Conservation (phyloP, 2,888 invertebrate genomes). For the Himalopsyche kuldschensis region DNA sequence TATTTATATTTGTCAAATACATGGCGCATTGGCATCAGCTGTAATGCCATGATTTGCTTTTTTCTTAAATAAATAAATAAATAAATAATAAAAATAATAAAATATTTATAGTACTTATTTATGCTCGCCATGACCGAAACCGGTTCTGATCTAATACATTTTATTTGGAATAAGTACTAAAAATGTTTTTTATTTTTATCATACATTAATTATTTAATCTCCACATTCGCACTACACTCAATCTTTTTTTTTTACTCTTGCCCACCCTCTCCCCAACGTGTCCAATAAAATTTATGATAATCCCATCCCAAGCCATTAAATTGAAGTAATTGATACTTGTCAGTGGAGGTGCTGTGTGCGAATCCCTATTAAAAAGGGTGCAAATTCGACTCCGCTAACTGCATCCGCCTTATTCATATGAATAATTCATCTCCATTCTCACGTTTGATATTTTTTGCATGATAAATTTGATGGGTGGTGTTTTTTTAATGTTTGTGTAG, state of each 20-base stretch:
- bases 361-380: background rate
- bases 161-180: too few relatives aligned
- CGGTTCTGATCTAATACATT: too few relatives aligned
- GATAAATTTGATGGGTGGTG: too few relatives aligned
- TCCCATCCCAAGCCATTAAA: background rate
- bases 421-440: background rate
- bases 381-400: background rate
- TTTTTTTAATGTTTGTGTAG: too few relatives aligned
- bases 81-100: too few relatives aligned
- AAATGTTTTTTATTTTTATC: too few relatives aligned
- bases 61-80: too few relatives aligned
- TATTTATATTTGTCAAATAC: too few relatives aligned
- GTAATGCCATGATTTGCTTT: too few relatives aligned
- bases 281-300: background rate
- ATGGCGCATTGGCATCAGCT: too few relatives aligned
- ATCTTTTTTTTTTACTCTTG: background rate
- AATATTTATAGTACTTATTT: too few relatives aligned
- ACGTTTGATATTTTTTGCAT: background rate
- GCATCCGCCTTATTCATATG: background rate
- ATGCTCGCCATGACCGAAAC: too few relatives aligned
- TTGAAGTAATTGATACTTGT: background rate
- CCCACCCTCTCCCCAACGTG: background rate
- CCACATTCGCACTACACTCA: background rate
- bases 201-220: background rate
- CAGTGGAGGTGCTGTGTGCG: background rate